Evolutionary conservation across 2,888 invertebrate genomes (phyloP), one percentile per base, ranked within the genome.

Genomic region (Laspeyria flexula): DNA sequence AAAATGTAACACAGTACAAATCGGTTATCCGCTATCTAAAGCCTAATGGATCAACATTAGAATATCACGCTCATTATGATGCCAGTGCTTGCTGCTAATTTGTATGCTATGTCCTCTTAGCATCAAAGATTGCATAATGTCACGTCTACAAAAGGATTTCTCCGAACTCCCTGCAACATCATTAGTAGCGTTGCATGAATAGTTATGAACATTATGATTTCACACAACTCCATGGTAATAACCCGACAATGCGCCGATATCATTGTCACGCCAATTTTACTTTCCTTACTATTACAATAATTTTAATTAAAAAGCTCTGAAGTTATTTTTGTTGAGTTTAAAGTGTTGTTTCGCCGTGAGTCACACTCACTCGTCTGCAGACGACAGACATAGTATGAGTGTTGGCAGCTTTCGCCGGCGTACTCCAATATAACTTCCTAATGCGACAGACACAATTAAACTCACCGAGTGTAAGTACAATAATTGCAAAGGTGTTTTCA

Each of bases 391-490:
- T 60, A 61, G 52, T 60, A 65, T 64, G 59, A 63, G 54, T 59
- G 67, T 78, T 77, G 79, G 77, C 79, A 77, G 55, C 77, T 56
- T 45, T 65, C 67, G 49, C 71, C 49, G 64, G 47, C 60, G 55
- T 56, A 70, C 74, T 71, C 62, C 53, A 64, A 71, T 76, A 73
- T 75, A 71, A 75, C 71, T 73, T 71, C 69, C 67, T 70, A 66
- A 61, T 57, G 63, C 46, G 58, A 70, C 53, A 51, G 52, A 61
- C 63, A 66, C 58, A 70, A 70, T 70, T 65, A 70, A 58, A 66
- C 50, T 39, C 66, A 27, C 29, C n/a, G 41, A 41, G 30, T 18
- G 33, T 15, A 31, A 34, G 13, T 12, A 18, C 34, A 18, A 27
- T 7, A 6, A 25, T 2, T 21, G 21, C 21, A 5, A 35, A n/a